These are phyloP conservation scores for Calliopsis andreniformis DNA, from an alignment of 1,140 invertebrate genomes.

Conservation along the genomic window DNA sequence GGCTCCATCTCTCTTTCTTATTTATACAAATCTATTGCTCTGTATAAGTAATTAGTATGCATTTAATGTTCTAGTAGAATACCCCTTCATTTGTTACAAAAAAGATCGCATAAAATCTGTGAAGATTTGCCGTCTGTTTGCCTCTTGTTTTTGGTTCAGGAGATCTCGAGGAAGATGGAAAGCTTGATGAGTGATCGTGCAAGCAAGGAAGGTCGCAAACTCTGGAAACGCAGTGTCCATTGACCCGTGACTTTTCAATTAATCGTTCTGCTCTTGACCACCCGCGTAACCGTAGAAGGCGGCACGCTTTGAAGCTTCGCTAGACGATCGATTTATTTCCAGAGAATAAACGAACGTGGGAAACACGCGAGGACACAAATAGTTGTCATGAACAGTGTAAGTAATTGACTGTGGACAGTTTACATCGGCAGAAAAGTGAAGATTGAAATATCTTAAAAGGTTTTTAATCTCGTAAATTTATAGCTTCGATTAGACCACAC, in stretches of 20 bases:
- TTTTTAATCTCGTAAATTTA: too few relatives aligned
- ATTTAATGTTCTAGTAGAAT: too few relatives aligned
- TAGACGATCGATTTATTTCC: conserved; percentile 13
- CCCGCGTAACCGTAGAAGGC: conserved; percentile 16
- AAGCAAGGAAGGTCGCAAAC: not conserved
- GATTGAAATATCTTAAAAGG: too few relatives aligned
- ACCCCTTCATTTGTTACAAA: too few relatives aligned
- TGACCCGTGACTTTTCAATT: conserved; percentile 27
- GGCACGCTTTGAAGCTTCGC: conserved; percentile 19
- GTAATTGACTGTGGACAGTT: not conserved
- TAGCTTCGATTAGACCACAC: too few relatives aligned
- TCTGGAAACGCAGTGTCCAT: conserved; percentile 26
- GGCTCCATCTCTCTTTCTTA: too few relatives aligned
- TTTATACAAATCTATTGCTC: too few relatives aligned
- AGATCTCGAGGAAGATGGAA: not conserved
- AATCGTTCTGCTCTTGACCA: conserved; percentile 24
- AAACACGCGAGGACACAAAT: conserved; percentile 13
- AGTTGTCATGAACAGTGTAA: conserved; percentile 3
- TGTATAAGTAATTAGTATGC: too few relatives aligned
- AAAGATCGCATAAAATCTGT: too few relatives aligned
- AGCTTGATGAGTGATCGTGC: not conserved
- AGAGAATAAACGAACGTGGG: conserved; percentile 8
- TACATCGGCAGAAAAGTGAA: not conserved
- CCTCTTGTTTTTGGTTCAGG: not conserved
- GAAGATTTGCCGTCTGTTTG: too few relatives aligned